Evolutionary conservation across 2,888 invertebrate genomes (phyloP), one percentile per base, ranked within the genome.

Genomic region (Stictocephala bisonia): DNA sequence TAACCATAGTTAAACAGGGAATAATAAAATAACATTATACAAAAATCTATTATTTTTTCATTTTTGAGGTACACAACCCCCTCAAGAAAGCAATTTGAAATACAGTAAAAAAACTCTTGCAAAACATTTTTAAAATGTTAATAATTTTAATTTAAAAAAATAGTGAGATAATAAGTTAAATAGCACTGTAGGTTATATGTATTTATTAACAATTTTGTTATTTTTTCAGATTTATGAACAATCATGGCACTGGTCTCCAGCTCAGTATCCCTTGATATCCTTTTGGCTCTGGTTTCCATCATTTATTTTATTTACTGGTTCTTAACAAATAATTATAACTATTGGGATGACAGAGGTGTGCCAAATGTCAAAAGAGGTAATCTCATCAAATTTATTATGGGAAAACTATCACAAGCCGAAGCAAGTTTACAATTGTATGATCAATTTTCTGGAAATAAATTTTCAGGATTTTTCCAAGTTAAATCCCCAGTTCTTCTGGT

Each of bases 401-500:
- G 56, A 1, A 56, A 26, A 56, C n/a, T 7, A 29, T 15, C 56
- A 18, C 56, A 56, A 31, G 2, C 56, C 4, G 56, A 56, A 1
- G 2, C 1, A 15, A 29, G 27, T 13, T 29, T 2, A 3, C 18
- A 56, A 9, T 18, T 27, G 27, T 56, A 56, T 15, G 31, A 76
- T 26, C 56, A 73, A 18, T 76, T 74, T 50, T n/a, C n/a, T n/a
- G n/a, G n/a, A n/a, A 13, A 29, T 13, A 56, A 56, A n/a, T 58
- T 27, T 60, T 40, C 41, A 11, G 71, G 71, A 3, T 35, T 26
- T 40, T 24, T 51, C 40, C 51, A 70, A 40, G 24, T 56, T 31
- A 56, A n/a, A 40, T 20, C 35, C 11, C 71, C 71, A 15, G 24
- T 35, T 4, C 75, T 87, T 0, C 76, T 87, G 1, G 73, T 87